Evolutionary conservation across 1,140 invertebrate genomes (phyloP).

Genomic region (Micrasema longulum): DNA sequence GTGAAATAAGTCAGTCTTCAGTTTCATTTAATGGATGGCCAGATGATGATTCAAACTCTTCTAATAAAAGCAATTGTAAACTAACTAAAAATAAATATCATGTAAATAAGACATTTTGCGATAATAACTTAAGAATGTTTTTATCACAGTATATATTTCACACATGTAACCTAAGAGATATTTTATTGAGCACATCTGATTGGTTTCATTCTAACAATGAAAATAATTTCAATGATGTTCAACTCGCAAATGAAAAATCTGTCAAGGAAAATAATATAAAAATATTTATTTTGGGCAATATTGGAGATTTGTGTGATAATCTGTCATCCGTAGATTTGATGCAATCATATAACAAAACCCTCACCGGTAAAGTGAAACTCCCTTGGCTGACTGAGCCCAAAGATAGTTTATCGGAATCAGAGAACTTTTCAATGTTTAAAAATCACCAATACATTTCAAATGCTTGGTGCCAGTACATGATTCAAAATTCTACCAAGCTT

Average conservation of each 20-base stretch:
- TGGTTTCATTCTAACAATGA: not conserved
- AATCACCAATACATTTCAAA: constrained; percentile 54
- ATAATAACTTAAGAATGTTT: too few relatives aligned
- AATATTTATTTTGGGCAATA: constrained; percentile 47
- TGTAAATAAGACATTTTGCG: too few relatives aligned
- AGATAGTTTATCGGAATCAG: constrained; percentile 60
- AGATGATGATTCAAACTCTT: constrained; percentile 60
- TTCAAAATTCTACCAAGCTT: not conserved
- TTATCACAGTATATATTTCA: too few relatives aligned
- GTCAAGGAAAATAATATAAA: too few relatives aligned
- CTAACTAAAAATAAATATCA: too few relatives aligned
- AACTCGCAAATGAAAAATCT: too few relatives aligned
- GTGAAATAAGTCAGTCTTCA: constrained; percentile 24
- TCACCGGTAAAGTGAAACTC: constrained; percentile 50
- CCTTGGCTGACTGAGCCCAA: constrained; percentile 58
- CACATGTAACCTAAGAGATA: constrained; percentile 25
- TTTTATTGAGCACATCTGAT: constrained; percentile 40
- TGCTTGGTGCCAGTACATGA: constrained; percentile 45
- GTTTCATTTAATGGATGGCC: constrained; percentile 45
- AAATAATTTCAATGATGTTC: too few relatives aligned
- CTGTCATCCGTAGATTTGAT: constrained; percentile 60
- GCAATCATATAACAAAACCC: constrained; percentile 44
- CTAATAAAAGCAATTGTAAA: constrained; percentile 8
- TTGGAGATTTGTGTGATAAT: constrained; percentile 57
- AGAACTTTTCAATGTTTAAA: constrained; percentile 58